Base-by-base conservation (phyloP, 2,888 invertebrate species). In the Cynaeus angustus region DNA sequence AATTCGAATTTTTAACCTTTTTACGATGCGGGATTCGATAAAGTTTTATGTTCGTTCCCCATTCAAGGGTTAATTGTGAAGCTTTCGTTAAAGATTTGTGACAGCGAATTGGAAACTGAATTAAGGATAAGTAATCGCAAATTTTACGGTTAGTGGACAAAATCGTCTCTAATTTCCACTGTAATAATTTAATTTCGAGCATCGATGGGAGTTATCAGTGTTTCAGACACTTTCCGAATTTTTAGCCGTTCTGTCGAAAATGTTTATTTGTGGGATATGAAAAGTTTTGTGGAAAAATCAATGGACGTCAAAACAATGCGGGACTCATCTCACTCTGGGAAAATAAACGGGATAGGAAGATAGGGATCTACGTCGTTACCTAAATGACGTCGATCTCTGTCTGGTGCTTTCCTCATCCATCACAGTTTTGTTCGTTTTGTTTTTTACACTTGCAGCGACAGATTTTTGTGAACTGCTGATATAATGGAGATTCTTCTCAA, bases 291-390 rank as follows among this genome's bases (percentile, higher is more conserved):
- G 28, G 16, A 37, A 61, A 61, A 61, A 61, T 48, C 48, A 61
- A 48, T 50, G 61, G 38, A 61, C 33, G 37, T 14, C 61, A 38
- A 61, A 59, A 61, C 61, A 61, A 61, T 61, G 50, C 26, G 9
- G 16, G 21, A 21, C 21, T 43, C 16, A n/a, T 43, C 10, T 41
- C 21, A 2, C 8, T 53, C 41, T n/a, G 53, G 28, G 43, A 41
- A 58, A 26, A 58, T 43, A 16, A 58, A 28, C 21, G 33, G 28
- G 26, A 21, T 28, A 16, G 14, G 28, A 16, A 21, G 46, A 61
- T 48, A 38, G 61, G 48, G 37, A 59, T 46, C 56, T 41, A 10
- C 46, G 61, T 61, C 61, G 61, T 61, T 61, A 61, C 61, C 61
- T 61, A 61, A 61, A 61, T 38, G 61, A 61, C 50, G 61, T 14